Base-by-base conservation (phyloP, 2,797 vertebrate species). In the Eupleurogrammus muticus region DNA sequence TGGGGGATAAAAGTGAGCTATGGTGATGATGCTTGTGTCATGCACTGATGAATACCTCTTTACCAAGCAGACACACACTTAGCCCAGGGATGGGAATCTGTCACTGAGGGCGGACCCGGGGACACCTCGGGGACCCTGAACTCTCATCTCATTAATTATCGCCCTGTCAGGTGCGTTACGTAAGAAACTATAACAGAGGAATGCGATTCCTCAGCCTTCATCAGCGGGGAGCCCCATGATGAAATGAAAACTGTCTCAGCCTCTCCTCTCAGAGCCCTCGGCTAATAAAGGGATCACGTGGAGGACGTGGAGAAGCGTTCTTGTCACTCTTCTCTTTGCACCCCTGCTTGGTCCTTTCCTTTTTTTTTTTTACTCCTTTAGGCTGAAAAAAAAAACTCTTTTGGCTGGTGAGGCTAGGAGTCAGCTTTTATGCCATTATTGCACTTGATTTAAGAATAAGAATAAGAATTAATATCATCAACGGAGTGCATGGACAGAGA, bases 81-180 rank as follows among this genome's bases (percentile, higher is more conserved):
- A 59, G 19, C 21, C 13, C 42, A 17, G n/a, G 49, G 47, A 48
- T 72, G 40, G 69, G 47, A 75, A 63, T 47, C 64, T 50, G 47
- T 75, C 70, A 20, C 59, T 28, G 24, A 38, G 57, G 49, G 48
- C 40, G 54, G 23, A 46, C 19, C 51, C 38, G 5, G 57, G 32
- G 9, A 44, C 40, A 40, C 59, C 53, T 52, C 10, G 5, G 58
- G 53, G 67, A 78, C 44, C 60, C 77, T 74, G 42, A 62, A 70
- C 54, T 61, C 53, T 75, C 44, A 14, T 84, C 67, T 77, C 62
- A 66, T 84, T 90, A 88, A 90, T 89, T 82, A 90, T 80, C 78
- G 65, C 70, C 42, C 76, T 81, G 82, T 80, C 82, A 74, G 80
- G 58, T 59, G 20, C 59, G 68, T 80, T 83, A 71, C 32, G 44